Conservation (phyloP, 2,888 invertebrate genomes). For the Patella depressa region DNA sequence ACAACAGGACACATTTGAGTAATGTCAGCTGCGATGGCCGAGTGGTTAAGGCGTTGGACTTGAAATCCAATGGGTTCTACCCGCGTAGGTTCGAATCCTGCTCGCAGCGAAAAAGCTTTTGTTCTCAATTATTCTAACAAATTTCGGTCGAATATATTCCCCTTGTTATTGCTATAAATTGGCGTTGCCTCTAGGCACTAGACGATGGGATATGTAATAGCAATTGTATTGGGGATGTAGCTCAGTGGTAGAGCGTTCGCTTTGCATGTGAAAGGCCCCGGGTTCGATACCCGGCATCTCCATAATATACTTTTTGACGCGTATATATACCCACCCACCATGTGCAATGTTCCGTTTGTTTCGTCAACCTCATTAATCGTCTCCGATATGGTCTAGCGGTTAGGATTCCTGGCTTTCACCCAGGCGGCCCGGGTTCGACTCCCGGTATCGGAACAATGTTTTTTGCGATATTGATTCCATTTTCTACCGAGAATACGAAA, state of each 20-base stretch:
- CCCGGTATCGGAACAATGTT: background rate
- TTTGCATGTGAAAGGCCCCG: conserved; percentile 23
- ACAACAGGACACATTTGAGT: too few species aligned
- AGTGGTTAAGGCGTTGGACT: conserved; percentile 6
- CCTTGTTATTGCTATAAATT: too few species aligned
- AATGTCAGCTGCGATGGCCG: background rate
- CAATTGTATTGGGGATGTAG: conserved; percentile 14
- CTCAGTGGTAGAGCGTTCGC: conserved; percentile 24
- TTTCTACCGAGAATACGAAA: too few species aligned
- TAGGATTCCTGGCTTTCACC: conserved; percentile 10
- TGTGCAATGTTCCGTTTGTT: too few species aligned
- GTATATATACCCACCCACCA: background rate
- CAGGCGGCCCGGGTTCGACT: conserved; percentile 10
- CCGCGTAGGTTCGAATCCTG: conserved; percentile 4
- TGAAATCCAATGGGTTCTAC: conserved; percentile 6
- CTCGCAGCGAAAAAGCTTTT: too few species aligned
- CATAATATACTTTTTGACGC: background rate
- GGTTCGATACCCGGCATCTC: conserved; percentile 22
- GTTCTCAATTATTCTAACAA: too few species aligned
- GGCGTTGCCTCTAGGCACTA: too few species aligned
- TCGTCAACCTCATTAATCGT: background rate
- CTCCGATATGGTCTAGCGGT: conserved; percentile 10
- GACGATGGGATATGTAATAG: too few species aligned
- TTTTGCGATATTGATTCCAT: background rate
- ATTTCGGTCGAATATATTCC: too few species aligned